Conservation (phyloP, 2,113 vertebrate genomes). For the Paracyprichromis sp. region DNA sequence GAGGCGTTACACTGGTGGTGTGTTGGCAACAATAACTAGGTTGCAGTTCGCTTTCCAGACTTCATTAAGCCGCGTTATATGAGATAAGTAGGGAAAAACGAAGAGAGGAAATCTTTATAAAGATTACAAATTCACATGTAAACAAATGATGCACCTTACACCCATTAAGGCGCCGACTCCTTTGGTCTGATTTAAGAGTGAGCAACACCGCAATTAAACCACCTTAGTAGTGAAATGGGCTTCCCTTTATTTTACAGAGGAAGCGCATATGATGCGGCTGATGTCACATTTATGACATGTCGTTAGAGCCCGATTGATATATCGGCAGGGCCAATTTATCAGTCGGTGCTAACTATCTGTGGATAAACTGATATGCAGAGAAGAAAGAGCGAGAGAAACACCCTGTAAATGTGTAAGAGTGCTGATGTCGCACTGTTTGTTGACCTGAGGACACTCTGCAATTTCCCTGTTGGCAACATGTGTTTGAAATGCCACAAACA, state of each 20-base stretch:
- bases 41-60: neutral
- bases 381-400: neutral
- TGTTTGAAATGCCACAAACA: neutral
- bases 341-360: neutral
- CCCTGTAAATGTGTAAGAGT: neutral
- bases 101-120: neutral
- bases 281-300: neutral
- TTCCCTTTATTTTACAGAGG: neutral
- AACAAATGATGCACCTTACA: neutral
- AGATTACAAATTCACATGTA: neutral
- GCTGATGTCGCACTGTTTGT: accelerated
- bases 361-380: neutral
- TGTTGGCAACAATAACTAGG: neutral
- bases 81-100: neutral
- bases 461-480: neutral
- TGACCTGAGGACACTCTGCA: neutral
- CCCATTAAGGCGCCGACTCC: neutral
- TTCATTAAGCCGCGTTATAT: neutral
- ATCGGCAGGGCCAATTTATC: neutral
- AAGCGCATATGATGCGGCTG: neutral
- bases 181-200: neutral
- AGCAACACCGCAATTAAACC: neutral
- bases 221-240: neutral
- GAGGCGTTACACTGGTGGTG: neutral
- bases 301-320: neutral